These are phyloP conservation scores for Drymonia ruficornis DNA, from an alignment of 2,888 invertebrate genomes.

Conservation along the genomic window DNA sequence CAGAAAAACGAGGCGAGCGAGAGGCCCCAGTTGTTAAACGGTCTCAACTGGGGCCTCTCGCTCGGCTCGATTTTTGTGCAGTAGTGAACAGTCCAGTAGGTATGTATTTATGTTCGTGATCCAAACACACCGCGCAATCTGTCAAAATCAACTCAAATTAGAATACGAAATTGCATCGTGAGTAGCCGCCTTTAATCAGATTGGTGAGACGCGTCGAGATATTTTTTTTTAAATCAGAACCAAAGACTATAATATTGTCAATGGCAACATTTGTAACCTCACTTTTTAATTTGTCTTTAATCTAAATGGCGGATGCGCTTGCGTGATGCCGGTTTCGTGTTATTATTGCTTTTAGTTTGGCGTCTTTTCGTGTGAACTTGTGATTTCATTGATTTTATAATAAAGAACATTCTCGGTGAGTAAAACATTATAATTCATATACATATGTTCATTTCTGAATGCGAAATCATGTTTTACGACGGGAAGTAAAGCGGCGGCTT, in stretches of 20 bases:
- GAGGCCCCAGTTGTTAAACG: no score
- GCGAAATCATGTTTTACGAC: constrained; percentile 28
- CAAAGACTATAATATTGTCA: background rate
- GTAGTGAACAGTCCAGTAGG: no score
- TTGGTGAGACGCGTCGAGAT: no score
- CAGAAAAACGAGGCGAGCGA: no score
- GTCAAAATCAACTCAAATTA: no score
- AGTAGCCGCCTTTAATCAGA: no score
- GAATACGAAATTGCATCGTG: no score
- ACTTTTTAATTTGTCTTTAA: constrained; percentile 53
- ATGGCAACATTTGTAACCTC: constrained; percentile 60
- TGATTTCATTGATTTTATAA: constrained; percentile 56
- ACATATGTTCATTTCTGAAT: constrained; percentile 8
- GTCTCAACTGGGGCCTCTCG: no score
- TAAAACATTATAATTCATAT: constrained; percentile 24
- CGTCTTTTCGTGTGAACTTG: constrained; percentile 67
- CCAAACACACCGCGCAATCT: no score
- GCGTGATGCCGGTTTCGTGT: constrained; percentile 83
- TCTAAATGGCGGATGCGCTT: constrained; percentile 84
- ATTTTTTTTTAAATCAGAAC: background rate
- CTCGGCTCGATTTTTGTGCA: no score
- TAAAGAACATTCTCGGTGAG: constrained; percentile 56
- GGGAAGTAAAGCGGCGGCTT: constrained; percentile 40
- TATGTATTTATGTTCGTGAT: no score
- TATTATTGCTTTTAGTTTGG: constrained; percentile 75